Conservation (phyloP, 2,888 invertebrate genomes). For the Drosophila macrospina region DNA sequence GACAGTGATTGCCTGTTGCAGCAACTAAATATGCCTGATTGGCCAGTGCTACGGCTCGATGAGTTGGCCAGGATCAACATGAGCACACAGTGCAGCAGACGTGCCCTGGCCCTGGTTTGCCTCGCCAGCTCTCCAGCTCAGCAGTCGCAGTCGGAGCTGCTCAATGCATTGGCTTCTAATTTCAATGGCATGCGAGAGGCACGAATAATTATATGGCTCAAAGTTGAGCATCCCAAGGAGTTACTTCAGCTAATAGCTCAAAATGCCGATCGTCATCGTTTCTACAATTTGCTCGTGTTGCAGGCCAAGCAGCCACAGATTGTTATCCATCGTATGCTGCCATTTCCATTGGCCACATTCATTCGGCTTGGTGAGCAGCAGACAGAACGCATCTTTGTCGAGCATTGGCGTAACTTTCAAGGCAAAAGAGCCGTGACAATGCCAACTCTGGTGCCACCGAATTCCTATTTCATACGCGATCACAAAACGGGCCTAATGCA, state of each 20-base stretch:
- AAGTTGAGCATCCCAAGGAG: fast-evolving
- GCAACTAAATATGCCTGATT: slow-evolving; percentile 20
- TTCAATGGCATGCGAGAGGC: slow-evolving; percentile 44
- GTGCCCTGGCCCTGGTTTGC: slow-evolving; percentile 43
- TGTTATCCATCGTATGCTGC: slow-evolving; percentile 26
- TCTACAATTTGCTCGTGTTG: slow-evolving; percentile 40
- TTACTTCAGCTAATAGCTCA: neutral
- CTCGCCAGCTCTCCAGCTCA: neutral
- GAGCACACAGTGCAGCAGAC: neutral
- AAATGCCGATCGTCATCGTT: slow-evolving; percentile 20
- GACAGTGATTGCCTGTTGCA: slow-evolving; percentile 24
- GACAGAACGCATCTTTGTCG: slow-evolving; percentile 15
- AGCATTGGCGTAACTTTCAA: slow-evolving; percentile 40
- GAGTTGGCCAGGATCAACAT: slow-evolving; percentile 23
- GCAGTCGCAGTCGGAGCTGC: slow-evolving; percentile 34
- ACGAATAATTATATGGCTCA: slow-evolving; percentile 52
- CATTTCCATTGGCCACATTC: slow-evolving; percentile 52
- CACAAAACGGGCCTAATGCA: slow-evolving; percentile 21
- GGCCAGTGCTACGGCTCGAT: slow-evolving; percentile 49
- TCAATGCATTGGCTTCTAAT: slow-evolving; percentile 37
- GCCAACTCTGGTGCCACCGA: slow-evolving; percentile 17
- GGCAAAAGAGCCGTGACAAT: slow-evolving; percentile 33
- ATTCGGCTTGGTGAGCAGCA: fast-evolving
- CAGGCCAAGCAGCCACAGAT: neutral
- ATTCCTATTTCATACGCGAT: slow-evolving; percentile 23